Conservation (phyloP, 2,888 invertebrate species). For the Cetonia aurata region DNA sequence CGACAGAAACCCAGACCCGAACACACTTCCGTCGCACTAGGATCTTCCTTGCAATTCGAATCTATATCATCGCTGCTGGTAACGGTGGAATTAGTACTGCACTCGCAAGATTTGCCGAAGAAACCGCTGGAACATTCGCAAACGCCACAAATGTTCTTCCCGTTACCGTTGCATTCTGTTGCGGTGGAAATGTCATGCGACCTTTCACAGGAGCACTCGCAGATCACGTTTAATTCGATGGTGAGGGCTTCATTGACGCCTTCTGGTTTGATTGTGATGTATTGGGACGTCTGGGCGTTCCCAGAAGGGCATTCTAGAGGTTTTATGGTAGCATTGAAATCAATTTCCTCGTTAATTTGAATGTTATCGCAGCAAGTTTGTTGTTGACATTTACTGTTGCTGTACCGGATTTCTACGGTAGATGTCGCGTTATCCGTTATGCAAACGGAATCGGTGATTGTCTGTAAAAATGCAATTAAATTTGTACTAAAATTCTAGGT, state of each 20-base stretch:
- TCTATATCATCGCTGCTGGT: constrained; percentile 57
- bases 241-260: constrained; percentile 78
- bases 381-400: constrained; percentile 60
- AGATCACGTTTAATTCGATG: constrained; percentile 74
- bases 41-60: constrained; percentile 56
- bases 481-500: neutral
- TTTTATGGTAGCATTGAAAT: constrained; percentile 70
- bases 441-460: constrained; percentile 66
- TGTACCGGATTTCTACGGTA: constrained; percentile 71
- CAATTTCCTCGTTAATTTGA: constrained; percentile 71
- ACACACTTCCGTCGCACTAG: constrained; percentile 64
- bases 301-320: constrained; percentile 70
- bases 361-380: constrained; percentile 72
- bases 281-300: constrained; percentile 60
- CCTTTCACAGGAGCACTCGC: constrained; percentile 55
- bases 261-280: constrained; percentile 77
- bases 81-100: constrained; percentile 62
- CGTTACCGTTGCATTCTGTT: constrained; percentile 58
- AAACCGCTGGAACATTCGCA: constrained; percentile 71
- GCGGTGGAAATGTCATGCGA: constrained; percentile 54
- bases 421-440: constrained; percentile 64
- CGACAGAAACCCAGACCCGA: constrained; percentile 77
- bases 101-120: constrained; percentile 74
- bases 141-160: constrained; percentile 66
- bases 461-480: constrained; percentile 60